Evolutionary conservation across 2,888 invertebrate genomes (phyloP), one percentile per base, ranked within the genome.

Genomic region (Osedax frankpressi): DNA sequence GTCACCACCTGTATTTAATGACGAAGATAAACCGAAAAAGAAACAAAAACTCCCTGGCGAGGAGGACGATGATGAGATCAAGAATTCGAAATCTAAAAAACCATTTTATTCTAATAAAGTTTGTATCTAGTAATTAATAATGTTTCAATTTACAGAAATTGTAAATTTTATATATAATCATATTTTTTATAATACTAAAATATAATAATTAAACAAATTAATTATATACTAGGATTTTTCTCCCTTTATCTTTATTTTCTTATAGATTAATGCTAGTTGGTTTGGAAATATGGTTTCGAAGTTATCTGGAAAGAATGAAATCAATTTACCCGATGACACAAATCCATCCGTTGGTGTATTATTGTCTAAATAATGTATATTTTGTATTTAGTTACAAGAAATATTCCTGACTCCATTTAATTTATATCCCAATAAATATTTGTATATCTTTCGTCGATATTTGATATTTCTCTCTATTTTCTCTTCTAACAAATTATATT

Each of bases 291-390:
- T 93, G 79, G 91, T 92, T 86, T 91, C 89, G 84, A 92, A 91
- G 85, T 87, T 93, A 75, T 88, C 91, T 73, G 90, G 90, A 91
- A 67, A 92, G 86, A 94, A 93, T 87, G 93, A 94, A 87, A 94
- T 94, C 93, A 93, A 91, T 81, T 87, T 95, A 79, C 94, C 95
- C 0, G 94, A 94, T 86, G 94, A 95, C 86, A 93, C 90, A 84
- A 91, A 94, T 86, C 93, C 93, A 76, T 87, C 91, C 77, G 92
- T 92, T 87, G 88, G 86, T 59, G 3, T 44, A 6, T 19, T 44
- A 44, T 11, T 44, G 19, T 44, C n/a, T n/a, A n/a, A n/a, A n/a
- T n/a, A n/a, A n/a, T n/a, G n/a, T n/a, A n/a, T n/a, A n/a, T n/a
- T n/a, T n/a, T n/a, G n/a, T n/a, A n/a, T n/a, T n/a, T n/a, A n/a